These are phyloP conservation scores for Plotosus lineatus DNA, from an alignment of 2,113 vertebrate genomes.

Conservation along the genomic window DNA sequence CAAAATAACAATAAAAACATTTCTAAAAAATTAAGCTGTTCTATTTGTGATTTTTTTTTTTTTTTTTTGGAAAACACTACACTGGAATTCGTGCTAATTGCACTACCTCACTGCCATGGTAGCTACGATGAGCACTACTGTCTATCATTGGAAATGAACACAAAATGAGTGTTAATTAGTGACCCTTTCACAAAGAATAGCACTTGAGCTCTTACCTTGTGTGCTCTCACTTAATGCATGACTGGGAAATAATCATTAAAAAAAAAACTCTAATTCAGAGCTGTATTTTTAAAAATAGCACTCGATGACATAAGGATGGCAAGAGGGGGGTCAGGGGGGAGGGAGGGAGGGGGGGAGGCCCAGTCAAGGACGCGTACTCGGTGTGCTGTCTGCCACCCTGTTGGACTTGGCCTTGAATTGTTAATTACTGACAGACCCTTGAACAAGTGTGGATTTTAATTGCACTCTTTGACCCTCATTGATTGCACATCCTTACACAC, in stretches of 20 bases:
- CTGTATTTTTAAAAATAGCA: neutral
- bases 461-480: constrained; percentile 19
- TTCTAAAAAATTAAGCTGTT: neutral
- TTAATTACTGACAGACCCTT: constrained; percentile 23
- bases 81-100: neutral
- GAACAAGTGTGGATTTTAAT: constrained; percentile 30
- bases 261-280: neutral
- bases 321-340: too few relatives aligned
- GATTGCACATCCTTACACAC: constrained; percentile 7
- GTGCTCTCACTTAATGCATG: neutral
- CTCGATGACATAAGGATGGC: neutral
- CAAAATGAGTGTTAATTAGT: constrained; percentile 14
- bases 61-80: neutral
- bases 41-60: neutral
- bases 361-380: constrained; percentile 14
- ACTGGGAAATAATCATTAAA: constrained; percentile 22
- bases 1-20: too few relatives aligned
- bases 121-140: neutral
- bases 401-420: constrained; percentile 12
- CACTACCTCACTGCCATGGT: neutral
- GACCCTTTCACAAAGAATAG: constrained; percentile 6
- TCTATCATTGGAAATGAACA: constrained; percentile 15
- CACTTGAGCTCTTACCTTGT: neutral
- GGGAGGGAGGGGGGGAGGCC: neutral
- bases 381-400: constrained; percentile 25